A percentile compares a stretch with the other conserved stretches of the same genome.
Conservation (phyloP, 2,113 vertebrate species). For the Turnix velox region DNA sequence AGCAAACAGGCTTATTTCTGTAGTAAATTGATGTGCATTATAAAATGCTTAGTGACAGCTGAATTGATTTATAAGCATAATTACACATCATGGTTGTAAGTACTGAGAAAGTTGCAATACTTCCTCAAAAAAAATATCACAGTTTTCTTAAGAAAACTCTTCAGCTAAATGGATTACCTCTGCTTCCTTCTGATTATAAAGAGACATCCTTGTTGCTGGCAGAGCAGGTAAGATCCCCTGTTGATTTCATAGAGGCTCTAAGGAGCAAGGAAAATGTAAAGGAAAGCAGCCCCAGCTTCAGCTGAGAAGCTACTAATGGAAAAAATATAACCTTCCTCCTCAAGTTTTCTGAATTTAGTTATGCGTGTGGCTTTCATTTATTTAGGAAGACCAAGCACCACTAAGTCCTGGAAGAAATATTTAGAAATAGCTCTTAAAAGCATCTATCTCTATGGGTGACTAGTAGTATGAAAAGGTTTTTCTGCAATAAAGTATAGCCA, state of each 20-base stretch:
- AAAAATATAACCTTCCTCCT: not conserved
- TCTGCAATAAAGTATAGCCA: not conserved
- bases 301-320: not conserved
- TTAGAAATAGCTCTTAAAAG: not conserved
- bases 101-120: not conserved
- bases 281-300: not conserved
- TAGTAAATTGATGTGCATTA: not conserved
- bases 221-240: not conserved
- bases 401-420: not conserved
- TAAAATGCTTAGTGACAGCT: not conserved
- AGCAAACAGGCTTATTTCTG: not conserved
- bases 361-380: not conserved
- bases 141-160: not conserved
- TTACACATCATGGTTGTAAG: not conserved
- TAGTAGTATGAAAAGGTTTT: not conserved
- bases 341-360: not conserved
- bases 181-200: not conserved
- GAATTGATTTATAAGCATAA: not conserved
- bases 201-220: not conserved
- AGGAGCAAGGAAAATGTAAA: not conserved
- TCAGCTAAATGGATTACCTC: not conserved
- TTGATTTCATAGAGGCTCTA: not conserved
- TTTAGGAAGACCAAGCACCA: not conserved
- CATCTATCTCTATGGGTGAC: not conserved
- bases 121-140: not conserved